These are phyloP conservation scores for Melipona bicolor DNA, from an alignment of 2,888 invertebrate genomes.

Conservation along the genomic window DNA sequence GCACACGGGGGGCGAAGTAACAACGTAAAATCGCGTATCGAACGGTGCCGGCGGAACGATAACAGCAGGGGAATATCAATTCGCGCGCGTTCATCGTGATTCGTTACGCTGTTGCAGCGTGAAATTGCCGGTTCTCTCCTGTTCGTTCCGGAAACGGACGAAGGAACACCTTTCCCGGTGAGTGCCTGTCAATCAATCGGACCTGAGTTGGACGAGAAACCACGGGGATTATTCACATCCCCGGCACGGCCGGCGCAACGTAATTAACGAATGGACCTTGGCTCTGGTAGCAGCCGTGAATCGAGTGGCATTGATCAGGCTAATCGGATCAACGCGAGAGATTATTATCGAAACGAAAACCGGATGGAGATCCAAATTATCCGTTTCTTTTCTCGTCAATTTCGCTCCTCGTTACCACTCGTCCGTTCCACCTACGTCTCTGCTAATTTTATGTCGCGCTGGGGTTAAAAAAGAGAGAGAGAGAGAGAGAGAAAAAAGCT, in stretches of 20 bases:
- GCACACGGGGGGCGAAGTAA: background rate
- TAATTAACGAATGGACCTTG: constrained; percentile 67
- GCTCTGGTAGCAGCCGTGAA: constrained; percentile 16
- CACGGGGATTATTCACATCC: constrained; percentile 26
- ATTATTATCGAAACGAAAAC: constrained; percentile 46
- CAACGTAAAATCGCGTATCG: constrained; percentile 7
- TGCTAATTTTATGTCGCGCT: constrained; percentile 31
- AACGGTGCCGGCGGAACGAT: constrained; percentile 20
- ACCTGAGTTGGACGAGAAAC: background rate
- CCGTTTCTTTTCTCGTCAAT: constrained; percentile 8
- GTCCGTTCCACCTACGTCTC: background rate
- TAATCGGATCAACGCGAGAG: constrained; percentile 47
- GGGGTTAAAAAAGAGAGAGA: too few relatives aligned
- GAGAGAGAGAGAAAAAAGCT: background rate
- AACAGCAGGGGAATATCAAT: constrained; percentile 27
- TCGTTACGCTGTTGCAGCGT: constrained; percentile 1
- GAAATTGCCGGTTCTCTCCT: constrained; percentile 7
- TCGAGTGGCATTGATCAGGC: constrained; percentile 44
- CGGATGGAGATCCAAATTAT: constrained; percentile 10
- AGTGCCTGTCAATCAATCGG: constrained; percentile 5
- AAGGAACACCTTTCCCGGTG: background rate
- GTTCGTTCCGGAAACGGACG: background rate
- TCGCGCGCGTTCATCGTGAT: constrained; percentile 12
- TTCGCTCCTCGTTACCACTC: background rate
- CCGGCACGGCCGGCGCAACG: constrained; percentile 43